phyloP scores from a whole-genome alignment of 2,888 invertebrate genomes.

The Thumatha senex region DNA sequence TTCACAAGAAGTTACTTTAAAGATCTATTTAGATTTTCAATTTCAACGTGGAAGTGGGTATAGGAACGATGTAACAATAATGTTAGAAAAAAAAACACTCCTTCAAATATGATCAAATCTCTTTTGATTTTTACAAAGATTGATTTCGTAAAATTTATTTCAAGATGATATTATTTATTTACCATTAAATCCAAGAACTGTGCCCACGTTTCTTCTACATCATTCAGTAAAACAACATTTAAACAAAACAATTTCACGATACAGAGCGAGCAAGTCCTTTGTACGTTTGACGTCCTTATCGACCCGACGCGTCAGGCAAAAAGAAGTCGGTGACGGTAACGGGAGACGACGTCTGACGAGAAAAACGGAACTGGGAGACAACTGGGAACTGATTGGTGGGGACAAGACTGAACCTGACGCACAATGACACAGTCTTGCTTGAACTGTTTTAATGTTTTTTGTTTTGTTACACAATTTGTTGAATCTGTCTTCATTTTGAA shows the following conservation, averaged over 20 bases:
- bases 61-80: too few relatives aligned
- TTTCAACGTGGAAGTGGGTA: not conserved
- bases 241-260: conserved; percentile 32
- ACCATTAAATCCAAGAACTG: conserved; percentile 3
- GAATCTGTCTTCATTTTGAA: not conserved
- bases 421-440: conserved; percentile 7
- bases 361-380: conserved; percentile 36
- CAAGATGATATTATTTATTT: too few relatives aligned
- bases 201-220: conserved; percentile 11
- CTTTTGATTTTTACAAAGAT: too few relatives aligned
- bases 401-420: conserved; percentile 16
- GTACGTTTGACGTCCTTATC: conserved; percentile 46
- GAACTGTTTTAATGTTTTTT: not conserved
- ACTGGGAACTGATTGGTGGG: conserved; percentile 25
- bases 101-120: too few relatives aligned
- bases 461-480: not conserved
- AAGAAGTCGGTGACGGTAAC: conserved; percentile 26
- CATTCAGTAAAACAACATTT: conserved; percentile 31
- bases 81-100: too few relatives aligned
- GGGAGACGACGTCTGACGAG: conserved; percentile 36
- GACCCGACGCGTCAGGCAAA: conserved; percentile 38
- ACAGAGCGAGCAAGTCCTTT: conserved; percentile 19
- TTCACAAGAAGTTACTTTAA: not conserved
- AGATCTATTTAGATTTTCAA: not conserved
- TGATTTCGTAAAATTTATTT: too few relatives aligned